Base-by-base conservation (phyloP, 2,888 invertebrate species). In the Laothoe populi region DNA sequence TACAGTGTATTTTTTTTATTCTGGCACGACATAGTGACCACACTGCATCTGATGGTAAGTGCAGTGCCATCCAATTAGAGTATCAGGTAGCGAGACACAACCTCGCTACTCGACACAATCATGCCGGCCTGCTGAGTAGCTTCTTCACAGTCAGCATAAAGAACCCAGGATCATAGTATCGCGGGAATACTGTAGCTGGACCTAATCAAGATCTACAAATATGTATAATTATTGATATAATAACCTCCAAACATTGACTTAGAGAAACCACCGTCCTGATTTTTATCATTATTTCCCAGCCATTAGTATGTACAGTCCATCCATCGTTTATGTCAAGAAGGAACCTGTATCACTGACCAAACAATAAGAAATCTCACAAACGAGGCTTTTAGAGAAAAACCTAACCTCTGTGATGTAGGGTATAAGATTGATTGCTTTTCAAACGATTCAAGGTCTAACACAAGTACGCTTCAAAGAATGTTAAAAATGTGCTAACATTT, bases 401-500 rank as follows among this genome's bases (percentile, higher is more conserved):
- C 31, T 35, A 19, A 31, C 31, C 53, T 31, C 16, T 31, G 19
- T 35, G 35, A 53, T 53, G 53, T 53, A n/a, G 53, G 53, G 35
- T 53, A 16, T 35, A 53, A 53, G 53, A 53, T 53, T 53, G 53
- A 53, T 53, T 35, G 53, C 53, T 53, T 53, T 31, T 35, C 49
- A 49, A 49, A 53, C 35, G 53, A 35, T 53, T 31, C 53, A 53
- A 53, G 53, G 53, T 35, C 53, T 35, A 35, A 11, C 10, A 4
- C 19, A 19, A 53, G 10, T 35, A 53, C 53, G 49, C 31, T 53
- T 19, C 49, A 53, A 19, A 48, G 24, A 48, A 35, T 31, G 31
- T 4, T 19, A 53, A 53, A 35, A 53, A 53, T 38, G 38, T 38
- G 38, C 38, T 38, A 53, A 35, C 53, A 35, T 35, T 53, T 53